Evolutionary conservation across 1,140 invertebrate genomes (phyloP), one percentile per base, ranked within the genome.

Genomic region (Calephelis virginiensis): DNA sequence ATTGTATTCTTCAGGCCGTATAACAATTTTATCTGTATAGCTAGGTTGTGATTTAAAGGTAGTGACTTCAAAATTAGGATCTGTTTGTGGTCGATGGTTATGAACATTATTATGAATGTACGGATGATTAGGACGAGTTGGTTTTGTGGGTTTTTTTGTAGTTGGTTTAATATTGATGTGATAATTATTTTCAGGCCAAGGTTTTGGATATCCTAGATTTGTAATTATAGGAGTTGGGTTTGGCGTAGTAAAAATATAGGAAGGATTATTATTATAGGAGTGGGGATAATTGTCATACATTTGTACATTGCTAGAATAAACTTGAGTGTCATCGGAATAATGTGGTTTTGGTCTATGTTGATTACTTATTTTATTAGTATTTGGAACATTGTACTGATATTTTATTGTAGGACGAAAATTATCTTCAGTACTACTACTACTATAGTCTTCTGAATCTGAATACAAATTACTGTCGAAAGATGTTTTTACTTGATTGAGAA

Each of bases 11-110:
- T 91, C 82, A 40, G 89, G 89, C 74, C 85, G 76, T 69, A 89
- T 91, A 63, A 91, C 74, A 40, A 91, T 89, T 76, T 80, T 83
- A 48, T 91, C 89, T 17, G 89, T 89, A 67, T 89, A 89, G 7
- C 77, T 80, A 13, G 69, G 77, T 12, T 74, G 61, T 40, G 89
- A 85, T 68, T 80, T 76, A 69, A 89, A 87, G 61, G 89, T 89
- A 0, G 80, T 85, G 37, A 86, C 82, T 61, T 89, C 88, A 69
- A 79, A 87, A 67, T 77, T 76, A 48, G 75, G 70, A 13, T 37
- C 61, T 13, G 76, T 74, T 48, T 83, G 76, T 56, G 78, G 71
- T 14, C 75, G 70, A 66, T 80, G 77, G 63, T 80, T 68, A 40
- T 83, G 68, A 59, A 71, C 61, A 70, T 76, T 80, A 60, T 86